Evolutionary conservation across 2,888 invertebrate genomes (phyloP).

Genomic region (Sinodicranocentrus sp.): DNA sequence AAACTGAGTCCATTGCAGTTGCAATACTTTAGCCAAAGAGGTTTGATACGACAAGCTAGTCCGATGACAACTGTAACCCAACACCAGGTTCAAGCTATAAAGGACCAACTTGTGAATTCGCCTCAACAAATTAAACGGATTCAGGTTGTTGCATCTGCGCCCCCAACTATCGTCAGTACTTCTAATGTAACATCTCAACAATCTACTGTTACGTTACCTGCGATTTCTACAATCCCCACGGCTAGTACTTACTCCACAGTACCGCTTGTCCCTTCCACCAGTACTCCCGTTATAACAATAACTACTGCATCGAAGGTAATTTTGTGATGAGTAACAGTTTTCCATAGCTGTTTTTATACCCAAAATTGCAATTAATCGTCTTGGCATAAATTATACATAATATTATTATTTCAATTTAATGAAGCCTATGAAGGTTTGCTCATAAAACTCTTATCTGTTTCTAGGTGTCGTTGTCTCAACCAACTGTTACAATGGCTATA

Average conservation of each 20-base stretch:
- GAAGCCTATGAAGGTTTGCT: too few relatives aligned
- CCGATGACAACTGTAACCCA: slow-evolving; percentile 43
- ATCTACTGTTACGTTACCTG: slow-evolving; percentile 42
- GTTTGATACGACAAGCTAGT: slow-evolving; percentile 52
- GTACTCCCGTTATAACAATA: slow-evolving; percentile 56
- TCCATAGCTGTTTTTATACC: too few relatives aligned
- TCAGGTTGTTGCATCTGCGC: slow-evolving; percentile 63
- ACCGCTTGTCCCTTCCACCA: slow-evolving; percentile 32
- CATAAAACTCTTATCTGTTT: too few relatives aligned
- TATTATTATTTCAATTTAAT: too few relatives aligned
- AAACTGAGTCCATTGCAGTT: slow-evolving; percentile 55
- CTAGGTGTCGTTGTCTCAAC: slow-evolving; percentile 37
- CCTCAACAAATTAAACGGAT: slow-evolving; percentile 62
- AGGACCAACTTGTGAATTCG: slow-evolving; percentile 37
- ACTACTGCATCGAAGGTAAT: slow-evolving; percentile 54
- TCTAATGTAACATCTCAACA: slow-evolving; percentile 33
- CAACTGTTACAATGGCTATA: slow-evolving; percentile 43
- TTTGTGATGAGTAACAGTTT: too few relatives aligned
- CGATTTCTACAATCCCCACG: slow-evolving; percentile 51
- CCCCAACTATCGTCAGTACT: slow-evolving; percentile 44
- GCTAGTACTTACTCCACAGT: slow-evolving; percentile 42
- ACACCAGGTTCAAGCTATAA: slow-evolving; percentile 65
- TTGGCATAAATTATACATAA: too few relatives aligned
- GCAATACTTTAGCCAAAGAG: slow-evolving; percentile 51
- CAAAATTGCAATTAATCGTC: too few relatives aligned